Percentiles rank a stretch among this genome's conserved stretches.
Evolutionary conservation across 1,140 invertebrate genomes (phyloP).

Genomic region (Homalodisca vitripennis): DNA sequence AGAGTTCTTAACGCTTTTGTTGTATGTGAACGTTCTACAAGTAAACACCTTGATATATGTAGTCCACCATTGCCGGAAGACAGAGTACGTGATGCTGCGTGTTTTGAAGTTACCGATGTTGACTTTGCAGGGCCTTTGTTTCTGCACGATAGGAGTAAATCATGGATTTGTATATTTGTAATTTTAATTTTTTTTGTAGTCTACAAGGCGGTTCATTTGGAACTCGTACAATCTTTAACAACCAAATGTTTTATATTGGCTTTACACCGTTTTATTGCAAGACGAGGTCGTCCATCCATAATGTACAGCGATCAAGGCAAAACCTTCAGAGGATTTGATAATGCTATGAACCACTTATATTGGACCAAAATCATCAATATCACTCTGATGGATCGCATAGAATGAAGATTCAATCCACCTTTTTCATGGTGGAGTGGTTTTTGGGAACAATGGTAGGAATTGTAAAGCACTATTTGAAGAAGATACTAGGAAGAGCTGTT

Average conservation of each 20-base stretch:
- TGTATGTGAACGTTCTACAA: neutral
- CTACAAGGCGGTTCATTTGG: constrained; percentile 40
- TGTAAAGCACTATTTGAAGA: constrained; percentile 28
- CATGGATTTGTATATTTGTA: constrained; percentile 46
- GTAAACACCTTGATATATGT: neutral
- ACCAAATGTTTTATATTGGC: neutral
- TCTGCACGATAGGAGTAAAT: constrained; percentile 39
- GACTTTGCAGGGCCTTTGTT: constrained; percentile 44
- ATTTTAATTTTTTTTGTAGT: constrained; percentile 46
- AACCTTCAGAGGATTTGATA: constrained; percentile 40
- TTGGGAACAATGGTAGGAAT: constrained; percentile 24
- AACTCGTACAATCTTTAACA: neutral
- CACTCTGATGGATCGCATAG: neutral
- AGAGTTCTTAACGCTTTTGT: neutral
- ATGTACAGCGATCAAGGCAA: constrained; percentile 48
- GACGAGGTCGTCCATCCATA: constrained; percentile 43
- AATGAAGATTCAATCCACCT: neutral
- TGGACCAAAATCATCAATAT: neutral
- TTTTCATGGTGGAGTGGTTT: neutral
- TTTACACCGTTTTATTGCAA: constrained; percentile 42
- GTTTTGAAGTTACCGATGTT: constrained; percentile 39
- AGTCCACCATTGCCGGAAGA: constrained; percentile 29
- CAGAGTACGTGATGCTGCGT: constrained; percentile 38
- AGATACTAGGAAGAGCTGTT: constrained; percentile 25
- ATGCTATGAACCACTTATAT: neutral